Conservation (phyloP, 2,888 invertebrate species). For the Cataglyphis albicans region DNA sequence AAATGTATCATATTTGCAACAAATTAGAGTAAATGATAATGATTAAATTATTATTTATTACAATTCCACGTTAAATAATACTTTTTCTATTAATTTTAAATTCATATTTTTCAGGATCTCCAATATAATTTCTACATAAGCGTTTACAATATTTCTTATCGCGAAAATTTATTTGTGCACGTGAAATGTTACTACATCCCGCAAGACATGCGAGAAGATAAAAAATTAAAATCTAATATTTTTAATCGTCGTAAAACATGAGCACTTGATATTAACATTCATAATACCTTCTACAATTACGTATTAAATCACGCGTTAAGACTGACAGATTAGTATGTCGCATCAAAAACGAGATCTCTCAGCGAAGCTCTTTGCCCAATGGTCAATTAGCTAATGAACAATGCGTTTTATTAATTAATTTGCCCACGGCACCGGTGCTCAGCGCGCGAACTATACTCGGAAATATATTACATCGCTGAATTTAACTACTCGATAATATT, state of each 20-base stretch:
- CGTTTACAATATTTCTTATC: not conserved
- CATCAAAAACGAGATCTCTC: constrained; percentile 55
- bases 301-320: constrained; percentile 58
- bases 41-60: not conserved
- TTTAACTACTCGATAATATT: constrained; percentile 65
- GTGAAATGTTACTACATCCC: not conserved
- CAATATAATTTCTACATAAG: not conserved
- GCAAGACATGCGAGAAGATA: not conserved
- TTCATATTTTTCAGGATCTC: too few relatives aligned
- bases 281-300: not conserved
- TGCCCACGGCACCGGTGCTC: constrained; percentile 11
- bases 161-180: not conserved
- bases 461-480: constrained; percentile 63
- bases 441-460: constrained; percentile 44
- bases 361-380: constrained; percentile 62
- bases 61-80: not conserved
- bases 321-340: constrained; percentile 51
- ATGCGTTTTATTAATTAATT: constrained; percentile 74
- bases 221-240: not conserved
- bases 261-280: not conserved
- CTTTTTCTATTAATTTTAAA: too few relatives aligned
- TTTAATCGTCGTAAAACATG: not conserved
- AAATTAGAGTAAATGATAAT: not conserved
- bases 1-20: not conserved
- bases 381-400: constrained; percentile 77